These are phyloP conservation scores for Neoascia interrupta DNA, from an alignment of 2,888 invertebrate species.

Conservation along the genomic window DNA sequence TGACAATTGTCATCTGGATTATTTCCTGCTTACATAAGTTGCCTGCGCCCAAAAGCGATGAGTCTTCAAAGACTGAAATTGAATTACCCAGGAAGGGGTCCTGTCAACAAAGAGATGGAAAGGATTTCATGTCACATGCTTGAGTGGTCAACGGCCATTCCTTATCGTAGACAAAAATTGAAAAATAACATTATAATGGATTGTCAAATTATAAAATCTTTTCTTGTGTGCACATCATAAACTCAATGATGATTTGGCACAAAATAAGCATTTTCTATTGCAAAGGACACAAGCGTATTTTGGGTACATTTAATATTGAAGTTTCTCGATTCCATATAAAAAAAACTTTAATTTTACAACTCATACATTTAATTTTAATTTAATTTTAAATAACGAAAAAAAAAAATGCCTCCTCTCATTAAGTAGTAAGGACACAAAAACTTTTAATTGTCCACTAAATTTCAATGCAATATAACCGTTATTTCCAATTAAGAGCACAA, in stretches of 20 bases:
- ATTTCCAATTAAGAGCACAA: slow-evolving; percentile 54
- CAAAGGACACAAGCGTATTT: background rate
- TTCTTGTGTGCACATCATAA: slow-evolving; percentile 3
- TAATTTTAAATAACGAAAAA: too few relatives aligned
- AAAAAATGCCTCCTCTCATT: background rate
- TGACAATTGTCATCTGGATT: slow-evolving; percentile 30
- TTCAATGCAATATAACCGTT: slow-evolving; percentile 52
- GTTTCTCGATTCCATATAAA: too few relatives aligned
- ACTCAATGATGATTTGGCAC: background rate
- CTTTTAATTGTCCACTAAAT: slow-evolving; percentile 67
- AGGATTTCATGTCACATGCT: slow-evolving; percentile 34
- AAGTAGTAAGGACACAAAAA: slow-evolving; percentile 8
- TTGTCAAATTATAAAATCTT: background rate
- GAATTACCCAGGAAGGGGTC: slow-evolving; percentile 42
- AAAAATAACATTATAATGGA: slow-evolving; percentile 38
- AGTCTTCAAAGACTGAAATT: slow-evolving; percentile 25
- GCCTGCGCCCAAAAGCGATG: background rate
- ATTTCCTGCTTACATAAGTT: slow-evolving; percentile 25
- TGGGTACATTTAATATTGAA: background rate
- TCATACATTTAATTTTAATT: too few relatives aligned
- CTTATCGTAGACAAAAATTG: slow-evolving; percentile 29
- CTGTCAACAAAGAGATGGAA: slow-evolving; percentile 10
- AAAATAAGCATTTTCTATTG: slow-evolving; percentile 1
- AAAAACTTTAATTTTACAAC: too few relatives aligned
- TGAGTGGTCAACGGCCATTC: background rate